Conservation (phyloP, 2,113 vertebrate species). For the Hystrix cristata region DNA sequence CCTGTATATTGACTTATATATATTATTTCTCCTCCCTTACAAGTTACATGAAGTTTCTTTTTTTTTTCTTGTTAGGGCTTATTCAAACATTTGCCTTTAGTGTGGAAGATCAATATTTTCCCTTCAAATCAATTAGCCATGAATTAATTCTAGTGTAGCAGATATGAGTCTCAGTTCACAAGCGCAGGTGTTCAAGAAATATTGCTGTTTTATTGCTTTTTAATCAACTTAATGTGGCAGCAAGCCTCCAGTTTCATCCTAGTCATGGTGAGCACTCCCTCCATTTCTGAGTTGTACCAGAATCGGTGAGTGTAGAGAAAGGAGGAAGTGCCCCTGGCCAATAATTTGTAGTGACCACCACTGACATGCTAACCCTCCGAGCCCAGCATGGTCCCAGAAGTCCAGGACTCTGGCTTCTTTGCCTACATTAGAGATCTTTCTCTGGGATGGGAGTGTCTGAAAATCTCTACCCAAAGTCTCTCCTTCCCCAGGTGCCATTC, state of each 20-base stretch:
- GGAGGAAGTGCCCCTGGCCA: not conserved
- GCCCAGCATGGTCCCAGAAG: not conserved
- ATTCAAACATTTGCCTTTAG: slow-evolving; percentile 32
- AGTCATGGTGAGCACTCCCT: not conserved
- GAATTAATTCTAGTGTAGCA: slow-evolving; percentile 72
- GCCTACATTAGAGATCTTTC: not conserved
- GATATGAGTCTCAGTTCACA: slow-evolving; percentile 64
- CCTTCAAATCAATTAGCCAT: slow-evolving; percentile 76
- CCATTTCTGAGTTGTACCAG: not conserved
- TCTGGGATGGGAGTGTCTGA: no score
- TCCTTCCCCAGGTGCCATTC: not conserved
- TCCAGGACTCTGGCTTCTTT: not conserved
- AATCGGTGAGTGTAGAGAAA: not conserved
- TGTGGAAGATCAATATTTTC: slow-evolving; percentile 76
- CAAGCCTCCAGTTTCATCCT: not conserved
- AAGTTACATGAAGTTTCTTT: not conserved
- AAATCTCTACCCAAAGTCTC: not conserved
- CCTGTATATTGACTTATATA: not conserved
- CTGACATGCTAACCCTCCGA: not conserved
- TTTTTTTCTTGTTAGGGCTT: not conserved
- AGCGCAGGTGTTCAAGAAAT: slow-evolving; percentile 73
- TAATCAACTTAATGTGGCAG: slow-evolving; percentile 68
- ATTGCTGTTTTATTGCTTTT: slow-evolving; percentile 69
- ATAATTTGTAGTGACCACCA: not conserved
- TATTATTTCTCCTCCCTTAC: not conserved